Percentiles rank a stretch among this genome's conserved stretches.
Evolutionary conservation across 2,888 invertebrate genomes (phyloP).

Genomic region (Syrphus vitripennis): DNA sequence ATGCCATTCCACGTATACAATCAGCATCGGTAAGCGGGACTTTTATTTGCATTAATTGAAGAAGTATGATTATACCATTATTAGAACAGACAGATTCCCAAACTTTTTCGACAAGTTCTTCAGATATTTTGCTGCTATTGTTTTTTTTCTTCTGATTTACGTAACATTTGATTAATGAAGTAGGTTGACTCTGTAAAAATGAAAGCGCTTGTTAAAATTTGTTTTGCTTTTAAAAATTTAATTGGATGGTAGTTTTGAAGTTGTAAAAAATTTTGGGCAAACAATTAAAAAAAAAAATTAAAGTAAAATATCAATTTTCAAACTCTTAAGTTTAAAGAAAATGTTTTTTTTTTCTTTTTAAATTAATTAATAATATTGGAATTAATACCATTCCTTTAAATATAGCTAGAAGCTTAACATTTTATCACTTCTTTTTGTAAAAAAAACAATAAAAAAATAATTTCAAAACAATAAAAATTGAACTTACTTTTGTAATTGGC

Average conservation of each 20-base stretch:
- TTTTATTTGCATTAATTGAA: conserved; percentile 94
- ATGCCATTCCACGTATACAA: conserved; percentile 95
- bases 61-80: conserved; percentile 97
- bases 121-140: conserved; percentile 85
- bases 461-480: too few species aligned
- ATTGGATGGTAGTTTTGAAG: too few species aligned
- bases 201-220: neutral
- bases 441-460: too few species aligned
- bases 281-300: too few species aligned
- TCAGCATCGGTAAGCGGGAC: conserved; percentile 98
- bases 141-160: conserved; percentile 80
- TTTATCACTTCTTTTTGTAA: too few species aligned
- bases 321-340: too few species aligned
- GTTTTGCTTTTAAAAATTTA: neutral
- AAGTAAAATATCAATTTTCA: too few species aligned
- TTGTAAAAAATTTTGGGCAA: too few species aligned
- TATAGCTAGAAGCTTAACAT: too few species aligned
- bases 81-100: conserved; percentile 97
- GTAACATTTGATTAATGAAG: conserved; percentile 74
- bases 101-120: conserved; percentile 94
- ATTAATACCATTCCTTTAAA: too few species aligned
- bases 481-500: conserved; percentile 88
- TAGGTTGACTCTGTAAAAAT: conserved; percentile 74
- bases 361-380: too few species aligned
- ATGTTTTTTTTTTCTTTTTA: too few species aligned